Evolutionary conservation across 2,797 vertebrate genomes (phyloP).

Genomic region (Novumbra hubbsi): DNA sequence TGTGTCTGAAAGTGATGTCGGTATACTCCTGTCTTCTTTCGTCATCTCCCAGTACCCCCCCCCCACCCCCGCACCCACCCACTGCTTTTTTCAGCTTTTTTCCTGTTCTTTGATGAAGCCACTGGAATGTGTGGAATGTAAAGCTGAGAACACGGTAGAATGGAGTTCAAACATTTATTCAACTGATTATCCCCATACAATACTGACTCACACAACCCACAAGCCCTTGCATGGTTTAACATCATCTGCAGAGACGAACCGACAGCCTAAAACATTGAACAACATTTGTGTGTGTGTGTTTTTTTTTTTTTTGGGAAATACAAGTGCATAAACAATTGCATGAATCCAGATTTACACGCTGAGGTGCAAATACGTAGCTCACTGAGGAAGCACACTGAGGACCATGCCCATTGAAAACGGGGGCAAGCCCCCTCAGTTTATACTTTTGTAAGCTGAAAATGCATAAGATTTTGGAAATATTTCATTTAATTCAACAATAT

Average conservation of each 20-base stretch:
- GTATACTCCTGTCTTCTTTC: constrained; percentile 30
- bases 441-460: neutral
- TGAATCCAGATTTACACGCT: neutral
- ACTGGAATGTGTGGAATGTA: neutral
- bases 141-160: neutral
- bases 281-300: no score
- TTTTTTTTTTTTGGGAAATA: neutral
- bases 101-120: constrained; percentile 1
- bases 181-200: neutral
- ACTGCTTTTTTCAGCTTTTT: no score
- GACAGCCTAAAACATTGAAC: neutral
- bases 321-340: neutral
- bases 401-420: neutral
- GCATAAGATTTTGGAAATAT: neutral
- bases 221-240: neutral
- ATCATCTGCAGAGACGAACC: neutral
- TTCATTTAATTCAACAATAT: neutral
- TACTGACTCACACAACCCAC: neutral
- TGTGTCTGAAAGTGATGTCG: constrained; percentile 30
- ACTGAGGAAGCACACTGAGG: neutral
- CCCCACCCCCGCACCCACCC: constrained; percentile 47
- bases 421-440: neutral
- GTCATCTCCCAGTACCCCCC: constrained; percentile 48
- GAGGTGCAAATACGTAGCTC: neutral
- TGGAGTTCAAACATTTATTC: neutral